These are phyloP conservation scores for Diorhabda elongata DNA, from an alignment of 1,140 invertebrate genomes.

Conservation along the genomic window DNA sequence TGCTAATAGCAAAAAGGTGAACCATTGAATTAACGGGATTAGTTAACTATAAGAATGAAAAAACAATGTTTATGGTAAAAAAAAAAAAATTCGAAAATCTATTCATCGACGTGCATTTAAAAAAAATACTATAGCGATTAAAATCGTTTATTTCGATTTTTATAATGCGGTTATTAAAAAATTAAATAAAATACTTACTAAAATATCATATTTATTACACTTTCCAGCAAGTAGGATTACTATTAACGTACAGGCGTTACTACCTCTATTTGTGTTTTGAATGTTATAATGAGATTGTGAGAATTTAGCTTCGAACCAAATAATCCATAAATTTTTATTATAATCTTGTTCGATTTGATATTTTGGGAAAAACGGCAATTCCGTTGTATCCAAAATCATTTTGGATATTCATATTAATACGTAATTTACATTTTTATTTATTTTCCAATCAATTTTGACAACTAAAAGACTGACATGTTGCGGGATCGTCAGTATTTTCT, in stretches of 20 bases:
- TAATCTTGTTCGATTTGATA: constrained; percentile 35
- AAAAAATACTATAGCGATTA: no score
- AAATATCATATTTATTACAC: constrained; percentile 31
- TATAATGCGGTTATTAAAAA: neutral
- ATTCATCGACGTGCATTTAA: no score
- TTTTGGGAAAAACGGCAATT: constrained; percentile 42
- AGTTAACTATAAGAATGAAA: no score
- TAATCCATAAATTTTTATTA: constrained; percentile 32
- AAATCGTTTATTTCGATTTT: no score
- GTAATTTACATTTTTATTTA: no score
- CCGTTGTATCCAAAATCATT: constrained; percentile 21
- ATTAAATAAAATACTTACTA: constrained; percentile 22
- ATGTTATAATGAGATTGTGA: constrained; percentile 41
- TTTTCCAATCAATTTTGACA: no score
- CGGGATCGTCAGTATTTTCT: no score
- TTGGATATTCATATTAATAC: neutral
- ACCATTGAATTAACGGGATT: constrained; percentile 11
- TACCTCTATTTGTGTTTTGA: constrained; percentile 33
- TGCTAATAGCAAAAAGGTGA: constrained; percentile 33
- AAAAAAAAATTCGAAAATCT: no score
- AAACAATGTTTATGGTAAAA: no score
- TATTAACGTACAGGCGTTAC: constrained; percentile 45
- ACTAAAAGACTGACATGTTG: no score
- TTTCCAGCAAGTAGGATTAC: constrained; percentile 39
- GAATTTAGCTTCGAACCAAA: constrained; percentile 42